Evolutionary conservation across 1,140 invertebrate species (phyloP), one percentile per base, ranked within the genome.

Genomic region (Drosophila sproati): DNA sequence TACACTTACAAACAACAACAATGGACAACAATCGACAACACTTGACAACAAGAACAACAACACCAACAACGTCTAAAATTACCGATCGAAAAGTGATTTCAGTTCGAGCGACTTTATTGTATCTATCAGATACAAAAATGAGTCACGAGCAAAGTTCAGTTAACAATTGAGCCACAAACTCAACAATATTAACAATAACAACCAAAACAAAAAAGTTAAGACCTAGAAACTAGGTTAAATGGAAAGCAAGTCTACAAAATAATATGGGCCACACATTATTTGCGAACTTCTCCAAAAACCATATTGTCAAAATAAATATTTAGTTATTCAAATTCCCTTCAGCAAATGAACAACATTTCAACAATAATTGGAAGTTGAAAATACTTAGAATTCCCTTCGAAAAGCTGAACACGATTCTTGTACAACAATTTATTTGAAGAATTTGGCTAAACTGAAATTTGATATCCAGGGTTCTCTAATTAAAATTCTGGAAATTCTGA

Each of bases 261-360:
- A 67, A 50, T 45, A 57, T 35, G 31, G 70, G 64, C 55, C 70
- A 80, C 39, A 60, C 59, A 73, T 83, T 76, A 80, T 79, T 76
- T 69, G 77, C 56, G 28, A 78, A 57, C 29, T 60, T 29, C 7
- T 20, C 34, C 51, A 64, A 66, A 61, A 67, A 64, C 20, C 1
- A 20, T 20, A 87, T 39, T 73, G 35, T 39, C 51, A 73, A 66
- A 72, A 87, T 70, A 82, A 85, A 87, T 80, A 88, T 80, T 87
- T 88, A 82, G 64, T 55, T 88, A 87, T 87, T 77, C 82, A 83
- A 87, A 87, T 82, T 52, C 12, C 35, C 47, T 41, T 51, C 69
- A 68, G 20, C 73, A 62, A 82, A 63, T 55, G 8, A 50, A 20
- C 12, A 64, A 59, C n/a, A 52, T 28, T 37, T 60, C 29, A 28